Base-by-base conservation (phyloP, 1,140 invertebrate genomes). In the Drosophila gunungcola region DNA sequence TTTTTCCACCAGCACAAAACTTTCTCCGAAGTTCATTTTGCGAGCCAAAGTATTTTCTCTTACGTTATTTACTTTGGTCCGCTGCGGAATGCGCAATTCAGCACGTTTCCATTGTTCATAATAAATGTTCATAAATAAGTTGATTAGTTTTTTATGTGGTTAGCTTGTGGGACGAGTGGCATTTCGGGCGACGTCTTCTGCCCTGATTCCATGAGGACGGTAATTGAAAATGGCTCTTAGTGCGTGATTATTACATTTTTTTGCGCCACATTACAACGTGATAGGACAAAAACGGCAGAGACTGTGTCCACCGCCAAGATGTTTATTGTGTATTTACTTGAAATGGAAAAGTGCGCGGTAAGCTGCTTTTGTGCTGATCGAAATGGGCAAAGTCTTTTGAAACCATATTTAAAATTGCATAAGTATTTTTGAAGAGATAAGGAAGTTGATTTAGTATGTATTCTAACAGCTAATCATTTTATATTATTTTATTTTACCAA, bases 61-160 rank as follows among this genome's bases (percentile, higher is more conserved):
- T 49, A 4, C 52, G 39, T 56, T 86, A 74, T 70, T 81, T 81
- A 60, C 68, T 70, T 60, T 51, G 38, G 38, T 51, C 41, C 58
- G 56, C 53, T 34, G 61, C 53, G 56, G 60, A 86, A 85, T 78
- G 80, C 82, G 83, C 82, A 79, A 86, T 88, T 88, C 79, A 68
- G 83, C 83, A 88, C 83, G 83, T 83, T 86, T 54, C 79, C 64
- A 82, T 89, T 88, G 84, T 88, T 76, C 76, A 72, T 78, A 70
- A 72, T 82, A 88, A 88, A 88, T 89, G 83, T 89, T 88, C 84
- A 88, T 86, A 88, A 88, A 88, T 88, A 88, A 88, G 83, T 88
- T 88, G 84, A 88, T 88, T 88, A 88, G 83, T 89, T 88, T 89
- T 88, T 88, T 88, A 86, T 88, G 84, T 82, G 83, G 65, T 69